Evolutionary conservation across 2,888 invertebrate genomes (phyloP).

Genomic region (Drosophila nigricruria): DNA sequence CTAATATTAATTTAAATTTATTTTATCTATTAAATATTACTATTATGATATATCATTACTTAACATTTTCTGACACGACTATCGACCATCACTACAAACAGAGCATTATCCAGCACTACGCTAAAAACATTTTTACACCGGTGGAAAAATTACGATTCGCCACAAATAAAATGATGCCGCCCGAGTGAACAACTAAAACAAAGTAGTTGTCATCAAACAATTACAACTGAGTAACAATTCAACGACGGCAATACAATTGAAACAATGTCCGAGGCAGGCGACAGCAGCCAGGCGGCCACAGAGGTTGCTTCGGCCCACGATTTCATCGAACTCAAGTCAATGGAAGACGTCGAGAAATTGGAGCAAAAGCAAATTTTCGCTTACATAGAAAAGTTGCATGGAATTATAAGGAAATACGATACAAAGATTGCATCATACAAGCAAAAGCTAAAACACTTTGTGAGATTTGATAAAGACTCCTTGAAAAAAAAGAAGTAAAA

Average conservation of each 20-base stretch:
- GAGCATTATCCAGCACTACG: neutral
- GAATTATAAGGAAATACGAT: constrained; percentile 85
- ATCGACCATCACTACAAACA: constrained; percentile 5
- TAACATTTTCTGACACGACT: neutral
- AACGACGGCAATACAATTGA: neutral
- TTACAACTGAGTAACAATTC: neutral
- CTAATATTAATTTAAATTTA: neutral
- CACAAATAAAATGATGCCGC: neutral
- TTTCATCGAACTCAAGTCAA: constrained; percentile 55
- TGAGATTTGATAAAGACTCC: constrained; percentile 75
- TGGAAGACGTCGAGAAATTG: constrained; percentile 56
- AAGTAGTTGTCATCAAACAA: neutral
- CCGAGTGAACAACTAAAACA: neutral
- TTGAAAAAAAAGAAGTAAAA: neutral
- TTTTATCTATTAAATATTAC: neutral
- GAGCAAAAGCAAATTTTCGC: constrained; percentile 65
- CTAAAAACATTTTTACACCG: constrained; percentile 21
- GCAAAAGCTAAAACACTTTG: constrained; percentile 86
- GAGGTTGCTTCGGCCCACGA: constrained; percentile 46
- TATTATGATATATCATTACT: neutral
- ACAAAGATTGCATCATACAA: constrained; percentile 87
- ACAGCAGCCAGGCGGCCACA: constrained; percentile 1
- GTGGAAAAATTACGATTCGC: constrained; percentile 13
- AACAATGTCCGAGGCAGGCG: constrained; percentile 32
- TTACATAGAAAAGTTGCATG: constrained; percentile 82